A percentile compares a stretch with the other conserved stretches of the same genome.
Conservation (phyloP, 2,113 vertebrate species). For the Rhinoderma darwinii region DNA sequence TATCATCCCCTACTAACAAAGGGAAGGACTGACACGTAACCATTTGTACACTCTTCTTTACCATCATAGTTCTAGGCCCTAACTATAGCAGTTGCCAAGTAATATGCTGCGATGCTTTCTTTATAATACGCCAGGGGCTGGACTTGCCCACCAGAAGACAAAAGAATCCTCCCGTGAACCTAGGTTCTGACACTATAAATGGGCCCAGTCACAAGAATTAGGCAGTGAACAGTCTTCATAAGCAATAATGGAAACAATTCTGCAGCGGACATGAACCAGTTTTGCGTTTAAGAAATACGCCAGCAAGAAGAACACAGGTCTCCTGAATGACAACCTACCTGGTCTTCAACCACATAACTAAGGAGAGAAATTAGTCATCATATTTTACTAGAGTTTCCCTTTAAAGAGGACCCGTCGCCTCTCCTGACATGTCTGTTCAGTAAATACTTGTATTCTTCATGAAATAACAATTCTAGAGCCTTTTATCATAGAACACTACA, state of each 20-base stretch:
- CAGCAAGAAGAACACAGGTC: not conserved
- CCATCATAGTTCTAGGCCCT: not conserved
- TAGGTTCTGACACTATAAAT: not conserved
- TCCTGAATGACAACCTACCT: not conserved
- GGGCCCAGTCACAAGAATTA: too few relatives aligned
- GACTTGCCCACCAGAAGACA: not conserved
- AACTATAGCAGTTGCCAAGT: not conserved
- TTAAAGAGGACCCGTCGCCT: too few relatives aligned
- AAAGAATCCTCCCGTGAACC: not conserved
- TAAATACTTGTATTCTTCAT: too few relatives aligned
- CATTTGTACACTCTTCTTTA: not conserved
- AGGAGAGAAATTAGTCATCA: not conserved
- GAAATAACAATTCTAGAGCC: too few relatives aligned
- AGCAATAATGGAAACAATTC: not conserved
- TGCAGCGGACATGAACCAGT: not conserved
- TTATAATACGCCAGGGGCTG: not conserved
- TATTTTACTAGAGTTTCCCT: not conserved
- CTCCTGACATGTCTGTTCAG: too few relatives aligned
- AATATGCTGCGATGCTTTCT: not conserved
- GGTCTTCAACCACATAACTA: too few relatives aligned
- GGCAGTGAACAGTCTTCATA: too few relatives aligned
- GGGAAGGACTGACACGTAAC: slow-evolving; percentile 36
- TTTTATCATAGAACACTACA: too few relatives aligned
- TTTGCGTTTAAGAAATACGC: not conserved
- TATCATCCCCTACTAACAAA: slow-evolving; percentile 5